Base-by-base conservation (phyloP, 2,888 invertebrate genomes). In the Diadegma fenestrale region DNA sequence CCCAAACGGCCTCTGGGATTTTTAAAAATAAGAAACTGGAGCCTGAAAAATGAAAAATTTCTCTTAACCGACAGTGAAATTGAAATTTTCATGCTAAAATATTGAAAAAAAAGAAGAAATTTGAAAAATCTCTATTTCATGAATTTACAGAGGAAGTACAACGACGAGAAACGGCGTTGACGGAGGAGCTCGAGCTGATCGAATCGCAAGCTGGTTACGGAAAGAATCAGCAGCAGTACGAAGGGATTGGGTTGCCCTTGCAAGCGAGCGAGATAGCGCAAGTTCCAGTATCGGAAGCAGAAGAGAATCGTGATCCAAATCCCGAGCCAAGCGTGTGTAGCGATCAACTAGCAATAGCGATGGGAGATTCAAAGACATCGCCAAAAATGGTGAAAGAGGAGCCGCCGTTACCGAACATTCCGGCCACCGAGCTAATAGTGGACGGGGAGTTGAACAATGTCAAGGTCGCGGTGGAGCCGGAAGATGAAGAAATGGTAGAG, bases 291-390 rank as follows among this genome's bases (percentile, higher is more conserved):
- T 89, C 92, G 41, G 93, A 92, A 26, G 91, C 91, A 0, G 91
- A 90, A 51, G 93, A 94, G 85, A 93, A 94, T 89, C 91, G 91
- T 5, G 94, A 94, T 89, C 93, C 93, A 3, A 93, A 92, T 90
- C 92, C 92, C 8, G 92, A 93, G 76, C 88, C 88, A 22, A 88
- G 88, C 37, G 71, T 78, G 19, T 45, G 69, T 0, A 37, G 77
- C 86, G 86, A 75, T 30, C 43, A 48, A 78, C 51, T 45, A 58
- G 79, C 63, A 86, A 86, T 14, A 58, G 69, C 54, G 51, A 75
- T 51, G 37, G 37, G 8, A 19, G 76, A 61, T 26, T 63, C 51
- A 12, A 81, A 87, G 22, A 79, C 77, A 73, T 17, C 72, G 26
- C 48, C 80, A 12, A 80, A 82, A 37, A 19, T 72, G 7, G 82